Evolutionary conservation across 2,797 vertebrate genomes (phyloP).

Genomic region (Distichodus sexfasciatus): DNA sequence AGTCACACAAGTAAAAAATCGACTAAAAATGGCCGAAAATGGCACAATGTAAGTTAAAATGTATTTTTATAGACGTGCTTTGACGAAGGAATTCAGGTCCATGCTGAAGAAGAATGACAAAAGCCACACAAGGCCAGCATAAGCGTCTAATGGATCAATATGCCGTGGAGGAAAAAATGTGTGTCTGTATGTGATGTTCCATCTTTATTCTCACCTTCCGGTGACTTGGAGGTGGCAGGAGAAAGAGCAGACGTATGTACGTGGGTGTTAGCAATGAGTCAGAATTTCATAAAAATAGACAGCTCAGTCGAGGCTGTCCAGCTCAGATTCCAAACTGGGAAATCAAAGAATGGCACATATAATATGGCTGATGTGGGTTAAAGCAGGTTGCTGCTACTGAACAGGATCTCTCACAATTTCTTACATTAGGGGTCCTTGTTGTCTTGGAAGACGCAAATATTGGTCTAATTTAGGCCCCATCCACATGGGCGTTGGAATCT

Average conservation of each 20-base stretch:
- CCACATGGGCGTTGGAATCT: too few species aligned
- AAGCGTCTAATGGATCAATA: not conserved
- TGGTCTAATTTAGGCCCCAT: too few species aligned
- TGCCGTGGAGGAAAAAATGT: not conserved
- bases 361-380: not conserved
- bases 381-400: too few species aligned
- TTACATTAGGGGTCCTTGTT: too few species aligned
- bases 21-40: too few species aligned
- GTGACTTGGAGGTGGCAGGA: constrained; percentile 15
- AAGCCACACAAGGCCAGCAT: not conserved
- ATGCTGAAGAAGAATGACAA: not conserved
- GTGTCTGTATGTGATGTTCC: constrained; percentile 24
- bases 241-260: constrained; percentile 1
- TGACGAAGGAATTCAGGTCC: not conserved
- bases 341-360: not conserved
- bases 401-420: too few species aligned
- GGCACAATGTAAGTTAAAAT: not conserved
- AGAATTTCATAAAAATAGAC: constrained; percentile 1
- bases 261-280: constrained; percentile 11
- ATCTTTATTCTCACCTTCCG: constrained; percentile 13
- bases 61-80: not conserved
- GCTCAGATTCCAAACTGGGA: not conserved
- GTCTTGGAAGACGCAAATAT: too few species aligned
- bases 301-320: not conserved
- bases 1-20: too few species aligned